phyloP scores from a whole-genome alignment of 2,113 vertebrate species.

The Cathartes aura region DNA sequence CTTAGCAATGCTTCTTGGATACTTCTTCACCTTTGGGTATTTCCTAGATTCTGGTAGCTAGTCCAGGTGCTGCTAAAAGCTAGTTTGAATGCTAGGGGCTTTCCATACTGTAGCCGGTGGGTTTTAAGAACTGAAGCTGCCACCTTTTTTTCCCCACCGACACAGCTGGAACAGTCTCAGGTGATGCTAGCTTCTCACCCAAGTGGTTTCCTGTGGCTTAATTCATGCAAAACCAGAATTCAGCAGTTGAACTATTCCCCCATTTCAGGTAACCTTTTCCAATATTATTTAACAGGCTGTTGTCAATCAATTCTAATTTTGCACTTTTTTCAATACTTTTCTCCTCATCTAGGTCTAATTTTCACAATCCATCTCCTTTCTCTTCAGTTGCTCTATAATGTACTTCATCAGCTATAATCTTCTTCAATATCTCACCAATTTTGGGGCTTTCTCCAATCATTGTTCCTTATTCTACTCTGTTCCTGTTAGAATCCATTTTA shows the following conservation, averaged over 20 bases:
- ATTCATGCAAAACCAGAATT: not conserved
- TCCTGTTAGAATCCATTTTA: not conserved
- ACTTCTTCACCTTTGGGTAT: not conserved
- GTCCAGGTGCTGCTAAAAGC: not conserved
- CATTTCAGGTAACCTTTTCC: not conserved
- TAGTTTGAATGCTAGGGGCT: not conserved
- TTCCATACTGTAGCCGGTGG: not conserved
- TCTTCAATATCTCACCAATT: not conserved
- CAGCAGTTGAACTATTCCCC: not conserved
- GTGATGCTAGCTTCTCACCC: not conserved
- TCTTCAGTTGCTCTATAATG: not conserved
- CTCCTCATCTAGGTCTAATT: not conserved
- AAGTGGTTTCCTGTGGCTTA: not conserved
- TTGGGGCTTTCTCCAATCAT: not conserved
- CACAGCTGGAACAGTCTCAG: not conserved
- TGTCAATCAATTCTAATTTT: slow-evolving; percentile 6
- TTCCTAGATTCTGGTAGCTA: not conserved
- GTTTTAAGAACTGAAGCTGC: not conserved
- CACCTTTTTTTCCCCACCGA: not conserved
- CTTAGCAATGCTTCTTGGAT: not conserved
- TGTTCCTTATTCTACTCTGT: not conserved
- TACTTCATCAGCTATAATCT: not conserved
- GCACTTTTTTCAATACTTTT: not conserved
- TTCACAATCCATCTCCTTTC: not conserved
- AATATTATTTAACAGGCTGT: not conserved